Evolutionary conservation across 2,113 vertebrate species (phyloP).

Genomic region (Alligator mississippiensis): DNA sequence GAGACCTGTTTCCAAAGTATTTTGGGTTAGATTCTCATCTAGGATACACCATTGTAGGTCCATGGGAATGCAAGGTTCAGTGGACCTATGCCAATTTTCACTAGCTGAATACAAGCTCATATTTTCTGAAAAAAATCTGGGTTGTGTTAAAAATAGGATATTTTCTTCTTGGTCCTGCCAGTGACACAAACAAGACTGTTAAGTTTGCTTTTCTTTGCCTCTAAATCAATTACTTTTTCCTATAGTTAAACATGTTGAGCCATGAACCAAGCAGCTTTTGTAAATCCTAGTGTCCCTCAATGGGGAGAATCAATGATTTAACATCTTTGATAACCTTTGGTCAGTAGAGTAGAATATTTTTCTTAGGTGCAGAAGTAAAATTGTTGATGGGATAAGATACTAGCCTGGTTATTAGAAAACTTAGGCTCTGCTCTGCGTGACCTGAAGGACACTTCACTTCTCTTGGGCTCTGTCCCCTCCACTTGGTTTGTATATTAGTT

Average conservation of each 20-base stretch:
- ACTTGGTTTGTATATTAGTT: not conserved
- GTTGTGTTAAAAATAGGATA: rapidly evolving
- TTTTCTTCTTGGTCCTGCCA: not conserved
- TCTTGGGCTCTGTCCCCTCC: not conserved
- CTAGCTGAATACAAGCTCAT: not conserved
- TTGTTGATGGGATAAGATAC: not conserved
- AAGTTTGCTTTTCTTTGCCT: not conserved
- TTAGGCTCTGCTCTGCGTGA: not conserved
- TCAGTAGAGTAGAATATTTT: not conserved
- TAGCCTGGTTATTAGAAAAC: not conserved
- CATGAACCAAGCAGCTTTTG: not conserved
- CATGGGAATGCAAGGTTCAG: not conserved
- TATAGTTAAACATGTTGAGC: not conserved
- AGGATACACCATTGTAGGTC: not conserved
- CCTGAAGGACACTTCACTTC: not conserved
- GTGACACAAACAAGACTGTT: not conserved
- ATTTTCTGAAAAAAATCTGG: not conserved
- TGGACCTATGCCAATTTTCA: not conserved
- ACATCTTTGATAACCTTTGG: not conserved
- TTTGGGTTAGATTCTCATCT: not conserved
- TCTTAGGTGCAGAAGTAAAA: not conserved
- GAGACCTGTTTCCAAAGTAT: not conserved
- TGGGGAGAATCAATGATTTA: not conserved
- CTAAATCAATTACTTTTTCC: not conserved
- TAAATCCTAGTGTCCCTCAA: not conserved